Percentiles rank a stretch among this genome's conserved stretches.
Evolutionary conservation across 2,888 invertebrate species (phyloP).

Genomic region (Agriopis leucophaearia): DNA sequence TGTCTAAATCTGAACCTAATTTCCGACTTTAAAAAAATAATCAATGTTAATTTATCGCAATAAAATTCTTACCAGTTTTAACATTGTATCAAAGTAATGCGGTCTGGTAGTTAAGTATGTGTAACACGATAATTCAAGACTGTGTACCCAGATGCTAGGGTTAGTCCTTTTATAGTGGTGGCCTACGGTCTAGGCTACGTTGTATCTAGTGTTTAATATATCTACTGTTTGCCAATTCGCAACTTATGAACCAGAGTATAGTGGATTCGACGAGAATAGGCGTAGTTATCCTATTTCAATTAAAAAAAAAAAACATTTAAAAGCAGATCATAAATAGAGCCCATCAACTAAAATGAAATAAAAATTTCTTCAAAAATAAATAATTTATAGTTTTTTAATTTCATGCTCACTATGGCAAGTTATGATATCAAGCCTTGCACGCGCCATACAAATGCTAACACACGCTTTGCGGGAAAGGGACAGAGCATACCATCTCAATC

Average conservation of each 20-base stretch:
- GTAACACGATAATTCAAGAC: conserved; percentile 56
- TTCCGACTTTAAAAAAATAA: background rate
- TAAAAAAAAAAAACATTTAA: no score
- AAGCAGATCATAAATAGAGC: no score
- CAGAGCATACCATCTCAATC: no score
- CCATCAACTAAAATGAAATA: no score
- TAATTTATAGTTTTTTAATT: no score
- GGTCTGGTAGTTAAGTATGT: conserved; percentile 43
- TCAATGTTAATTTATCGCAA: conserved; percentile 8
- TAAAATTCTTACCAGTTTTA: conserved; percentile 66
- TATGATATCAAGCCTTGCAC: no score
- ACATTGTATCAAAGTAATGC: conserved; percentile 59
- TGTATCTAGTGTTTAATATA: conserved; percentile 64
- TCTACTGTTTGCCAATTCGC: conserved; percentile 73
- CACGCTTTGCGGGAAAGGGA: no score
- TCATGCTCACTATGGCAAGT: no score
- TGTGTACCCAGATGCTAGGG: conserved; percentile 64
- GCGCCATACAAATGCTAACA: no score
- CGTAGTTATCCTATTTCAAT: no score
- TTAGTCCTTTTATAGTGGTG: conserved; percentile 77
- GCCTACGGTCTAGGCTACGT: conserved; percentile 64
- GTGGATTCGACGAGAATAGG: conserved; percentile 30
- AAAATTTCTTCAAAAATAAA: no score
- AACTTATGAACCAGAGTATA: conserved; percentile 58
- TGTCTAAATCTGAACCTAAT: background rate